Evolutionary conservation across 2,797 vertebrate species (phyloP), one percentile per base, ranked within the genome.

Genomic region (Hypotaenidia okinawae): DNA sequence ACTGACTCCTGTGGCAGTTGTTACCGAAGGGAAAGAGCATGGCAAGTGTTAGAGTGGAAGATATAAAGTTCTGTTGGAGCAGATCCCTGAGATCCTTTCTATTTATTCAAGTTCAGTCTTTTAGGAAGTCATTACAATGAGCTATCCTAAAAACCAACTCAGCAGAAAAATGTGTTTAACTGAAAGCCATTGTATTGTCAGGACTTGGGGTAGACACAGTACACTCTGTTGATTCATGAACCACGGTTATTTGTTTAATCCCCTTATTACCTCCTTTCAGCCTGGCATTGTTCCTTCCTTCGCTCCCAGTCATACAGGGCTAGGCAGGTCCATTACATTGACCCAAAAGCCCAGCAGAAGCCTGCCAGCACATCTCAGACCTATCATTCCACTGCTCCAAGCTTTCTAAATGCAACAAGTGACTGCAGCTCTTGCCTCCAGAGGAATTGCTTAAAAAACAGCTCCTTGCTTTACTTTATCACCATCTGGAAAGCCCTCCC

Each of bases 231-330:
- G 93, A 95, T 95, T 94, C 73, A 93, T 81, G 70, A 93, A 93
- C 87, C 94, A 90, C 49, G 64, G 84, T 54, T 94, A 89, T 88
- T 94, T 94, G 55, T 96, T 93, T 93, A 95, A 97, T 95, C 61
- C 63, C 49, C 51, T 95, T 77, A 88, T 89, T 96, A 89, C 81
- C 62, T 93, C n/a, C 72, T 87, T 90, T 92, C 84, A 92, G 61
- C 58, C 81, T 90, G 80, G 77, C 69, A 85, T 83, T 11, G 1
- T 67, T 94, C 73, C 69, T 67, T 52, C 37, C 57, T 55, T 90
- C 6, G 0, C 43, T 86, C 58, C 47, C 67, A 80, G 68, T 76
- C 30, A 68, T 43, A 28, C n/a, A 84, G 33, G 78, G 41, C 59
- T 76, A 79, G 37, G 66, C 41, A 75, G 47, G 70, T 55, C 92